Base-by-base conservation (phyloP, 2,888 invertebrate species). In the Brenthis ino region DNA sequence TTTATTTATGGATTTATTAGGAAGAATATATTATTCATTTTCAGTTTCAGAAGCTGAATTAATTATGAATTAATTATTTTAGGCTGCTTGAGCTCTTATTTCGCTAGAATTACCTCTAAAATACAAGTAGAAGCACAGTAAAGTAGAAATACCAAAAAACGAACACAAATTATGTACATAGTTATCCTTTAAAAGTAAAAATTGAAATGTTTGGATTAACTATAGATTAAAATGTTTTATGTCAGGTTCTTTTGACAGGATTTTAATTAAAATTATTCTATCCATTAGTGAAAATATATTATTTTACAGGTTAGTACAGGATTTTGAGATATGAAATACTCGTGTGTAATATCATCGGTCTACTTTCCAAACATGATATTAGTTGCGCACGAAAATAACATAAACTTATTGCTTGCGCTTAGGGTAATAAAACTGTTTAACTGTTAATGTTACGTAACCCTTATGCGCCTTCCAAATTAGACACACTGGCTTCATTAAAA, bases 331-430 rank as follows among this genome's bases (percentile, higher is more conserved):
- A 43, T 43, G 37, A 43, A 43, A 8, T 43, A 43, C 37, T 43
- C 2, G 37, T 43, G 11, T 55, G 64, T 61, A 51, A 61, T 63
- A 64, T 67, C 64, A 63, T 67, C 65, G 74, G 61, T 73, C 71
- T 56, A 74, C 73, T 73, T 74, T 68, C 71, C 60, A 69, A 71
- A 69, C 63, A 68, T 65, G 58, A 68, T 66, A 78, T 81, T 77
- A 74, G 79, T 75, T 77, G 74, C 80, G 77, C 75, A 79, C 75
- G 76, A 73, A 72, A 76, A 74, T 60, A 50, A 28, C 79, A 76
- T 80, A 79, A 65, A 79, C 75, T 77, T 78, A 79, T 76, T 76
- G 77, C 74, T 71, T 73, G 74, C 74, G 75, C 76, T 77, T 75
- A 76, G 71, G 71, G 72, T 76, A 76, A 77, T 82, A 79, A 80